Percentiles rank a stretch among this genome's conserved stretches.
These are phyloP conservation scores for Rhagoletis pomonella DNA, from an alignment of 1,140 invertebrate genomes.

Conservation along the genomic window DNA sequence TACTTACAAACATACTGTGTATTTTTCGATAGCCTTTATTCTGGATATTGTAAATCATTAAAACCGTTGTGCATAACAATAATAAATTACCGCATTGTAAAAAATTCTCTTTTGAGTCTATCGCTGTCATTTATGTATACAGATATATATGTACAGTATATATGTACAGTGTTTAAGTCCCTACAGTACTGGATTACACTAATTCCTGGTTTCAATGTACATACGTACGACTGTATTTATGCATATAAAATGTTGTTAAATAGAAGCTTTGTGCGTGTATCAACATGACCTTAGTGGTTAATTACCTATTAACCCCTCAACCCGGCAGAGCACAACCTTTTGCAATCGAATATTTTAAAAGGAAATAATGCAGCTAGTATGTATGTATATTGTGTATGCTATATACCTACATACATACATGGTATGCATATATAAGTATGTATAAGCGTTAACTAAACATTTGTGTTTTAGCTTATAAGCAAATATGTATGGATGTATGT, in stretches of 20 bases:
- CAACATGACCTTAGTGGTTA: neutral
- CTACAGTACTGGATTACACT: neutral
- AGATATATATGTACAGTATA: no score
- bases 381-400: no score
- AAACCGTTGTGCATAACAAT: neutral
- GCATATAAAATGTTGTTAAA: neutral
- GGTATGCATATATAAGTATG: neutral
- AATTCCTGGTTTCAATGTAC: neutral
- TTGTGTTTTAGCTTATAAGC: no score
- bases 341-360: neutral
- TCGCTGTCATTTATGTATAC: neutral
- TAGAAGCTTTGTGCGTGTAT: neutral
- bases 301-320: neutral
- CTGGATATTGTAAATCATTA: neutral
- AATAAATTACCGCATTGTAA: slow-evolving; percentile 17
- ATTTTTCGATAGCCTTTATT: no score
- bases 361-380: neutral
- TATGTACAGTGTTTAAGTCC: neutral
- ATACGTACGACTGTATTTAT: neutral
- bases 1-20: no score
- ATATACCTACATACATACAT: neutral
- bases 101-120: neutral
- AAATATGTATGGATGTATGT: no score
- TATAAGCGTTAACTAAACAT: neutral
- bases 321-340: neutral